Evolutionary conservation across 2,113 vertebrate species (phyloP), one percentile per base, ranked within the genome.

Genomic region (Pundamilia nyererei): DNA sequence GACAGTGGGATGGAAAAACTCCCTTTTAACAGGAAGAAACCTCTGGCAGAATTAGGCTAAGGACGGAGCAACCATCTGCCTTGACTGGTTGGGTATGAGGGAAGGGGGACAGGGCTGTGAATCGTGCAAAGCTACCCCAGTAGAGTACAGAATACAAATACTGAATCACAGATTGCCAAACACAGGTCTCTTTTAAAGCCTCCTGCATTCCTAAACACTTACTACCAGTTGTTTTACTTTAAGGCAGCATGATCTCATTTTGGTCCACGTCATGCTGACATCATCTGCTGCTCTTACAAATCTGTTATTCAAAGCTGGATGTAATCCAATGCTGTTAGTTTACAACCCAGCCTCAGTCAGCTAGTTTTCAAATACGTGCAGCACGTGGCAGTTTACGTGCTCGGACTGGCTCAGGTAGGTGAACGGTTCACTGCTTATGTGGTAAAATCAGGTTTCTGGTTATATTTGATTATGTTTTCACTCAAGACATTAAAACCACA

Each of bases 51-150:
- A 68, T 14, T 0, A 24, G 62, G n/a, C n/a, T 40, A 40, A 40
- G 62, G 1, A 24, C 14, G 35, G n/a, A 40, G 35, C 35, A 0
- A 7, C n/a, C 35, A 14, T 68, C 35, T 0, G 3, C 62, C 6
- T 14, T 40, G 35, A 68, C 35, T 0, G 11, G 12, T 24, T 0
- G 7, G 62, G 62, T 14, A 40, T 1, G 62, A 40, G 3, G 62
- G 5, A 21, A 0, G 0, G 38, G 38, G 21, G 65, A 3, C 8
- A 45, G 1, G 5, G 12, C 62, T 45, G 9, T 33, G 6, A 21
- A 31, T 47, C 1, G 9, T 15, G 17, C 80, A 33, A 42, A 49
- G 21, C 68, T 72, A 26, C 13, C 21, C 26, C 7, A 62, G 12
- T 49, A 47, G 19, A 82, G 45, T 53, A 0, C 31, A 62, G 2